A percentile compares a stretch with the other conserved stretches of the same genome.
Conservation (phyloP, 2,797 vertebrate genomes). For the Enteromius anoplus region DNA sequence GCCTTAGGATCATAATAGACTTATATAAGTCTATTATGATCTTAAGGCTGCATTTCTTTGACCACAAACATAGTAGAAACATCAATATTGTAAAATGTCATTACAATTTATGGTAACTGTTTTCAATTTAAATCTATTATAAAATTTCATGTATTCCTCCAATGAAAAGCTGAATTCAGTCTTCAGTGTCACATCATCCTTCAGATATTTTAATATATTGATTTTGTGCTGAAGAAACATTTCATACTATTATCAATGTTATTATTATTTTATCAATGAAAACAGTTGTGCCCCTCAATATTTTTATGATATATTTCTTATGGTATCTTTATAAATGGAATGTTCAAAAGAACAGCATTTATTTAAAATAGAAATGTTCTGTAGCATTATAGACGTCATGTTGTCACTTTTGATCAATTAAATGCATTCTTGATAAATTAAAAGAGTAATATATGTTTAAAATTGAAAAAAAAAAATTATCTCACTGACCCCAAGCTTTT, state of each 20-base stretch:
- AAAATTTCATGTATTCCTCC: background rate
- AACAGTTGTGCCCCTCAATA: background rate
- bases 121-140: background rate
- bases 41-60: background rate
- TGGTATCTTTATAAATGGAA: background rate
- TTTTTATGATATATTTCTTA: background rate
- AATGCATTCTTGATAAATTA: background rate
- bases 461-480: background rate
- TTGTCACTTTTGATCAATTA: background rate
- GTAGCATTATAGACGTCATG: background rate
- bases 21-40: too few species aligned
- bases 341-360: background rate
- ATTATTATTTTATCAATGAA: background rate
- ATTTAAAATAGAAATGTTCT: background rate
- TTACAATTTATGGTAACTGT: background rate
- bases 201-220: background rate
- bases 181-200: slow-evolving; percentile 4
- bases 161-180: background rate
- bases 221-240: background rate
- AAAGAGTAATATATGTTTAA: background rate
- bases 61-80: background rate
- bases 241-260: background rate
- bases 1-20: too few species aligned
- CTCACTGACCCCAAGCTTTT: background rate
- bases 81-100: background rate